These are phyloP conservation scores for Sclerurus mexicanus DNA, from an alignment of 2,113 vertebrate genomes.

Conservation along the genomic window DNA sequence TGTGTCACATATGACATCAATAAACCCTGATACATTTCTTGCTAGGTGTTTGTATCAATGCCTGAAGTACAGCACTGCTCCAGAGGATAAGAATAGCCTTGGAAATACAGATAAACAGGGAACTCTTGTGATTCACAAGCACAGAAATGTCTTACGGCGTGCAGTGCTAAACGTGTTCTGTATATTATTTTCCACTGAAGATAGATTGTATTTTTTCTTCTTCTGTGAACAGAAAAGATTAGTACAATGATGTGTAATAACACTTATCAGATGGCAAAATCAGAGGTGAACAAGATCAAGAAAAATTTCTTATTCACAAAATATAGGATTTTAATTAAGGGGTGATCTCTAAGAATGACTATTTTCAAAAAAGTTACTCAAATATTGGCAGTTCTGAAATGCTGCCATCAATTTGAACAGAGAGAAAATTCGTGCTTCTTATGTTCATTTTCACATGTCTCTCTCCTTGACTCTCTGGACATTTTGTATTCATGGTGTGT, in stretches of 20 bases:
- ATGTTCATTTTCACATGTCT: not conserved
- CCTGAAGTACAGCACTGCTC: not conserved
- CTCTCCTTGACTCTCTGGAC: not conserved
- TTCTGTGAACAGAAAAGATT: not conserved
- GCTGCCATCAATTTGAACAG: not conserved
- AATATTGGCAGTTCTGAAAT: not conserved
- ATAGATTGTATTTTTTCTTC: not conserved
- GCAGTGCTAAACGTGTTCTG: not conserved
- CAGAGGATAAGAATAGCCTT: not conserved
- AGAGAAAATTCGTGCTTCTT: not conserved
- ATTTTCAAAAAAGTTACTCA: not conserved
- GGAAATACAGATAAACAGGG: not conserved
- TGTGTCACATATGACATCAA: not conserved
- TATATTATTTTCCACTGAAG: not conserved
- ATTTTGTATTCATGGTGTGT: not conserved
- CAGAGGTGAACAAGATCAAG: not conserved
- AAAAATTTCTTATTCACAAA: not conserved
- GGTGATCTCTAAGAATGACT: not conserved
- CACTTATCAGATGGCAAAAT: not conserved
- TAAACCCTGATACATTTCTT: not conserved
- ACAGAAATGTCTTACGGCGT: not conserved
- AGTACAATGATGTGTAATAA: not conserved
- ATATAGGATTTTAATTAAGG: not conserved
- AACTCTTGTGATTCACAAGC: not conserved
- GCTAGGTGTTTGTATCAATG: not conserved